phyloP scores from a whole-genome alignment of 1,140 invertebrate species.

The Akabosia matsudoensis region DNA sequence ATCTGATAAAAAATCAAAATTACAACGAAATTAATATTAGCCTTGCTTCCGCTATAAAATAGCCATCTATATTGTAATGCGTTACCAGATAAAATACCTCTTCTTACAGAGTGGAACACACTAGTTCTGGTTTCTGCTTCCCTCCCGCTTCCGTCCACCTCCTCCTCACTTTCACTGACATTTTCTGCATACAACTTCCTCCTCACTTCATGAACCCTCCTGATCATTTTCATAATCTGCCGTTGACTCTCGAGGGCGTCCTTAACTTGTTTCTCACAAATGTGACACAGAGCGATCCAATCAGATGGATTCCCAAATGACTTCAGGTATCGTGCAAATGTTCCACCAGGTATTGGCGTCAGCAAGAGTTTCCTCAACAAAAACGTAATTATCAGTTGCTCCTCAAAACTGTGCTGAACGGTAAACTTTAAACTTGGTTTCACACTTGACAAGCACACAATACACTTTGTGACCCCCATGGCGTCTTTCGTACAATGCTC shows the following conservation, averaged over 20 bases:
- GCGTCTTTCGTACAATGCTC: too few species aligned
- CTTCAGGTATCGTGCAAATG: neutral
- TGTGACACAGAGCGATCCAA: neutral
- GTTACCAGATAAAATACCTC: too few species aligned
- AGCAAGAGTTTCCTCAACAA: neutral
- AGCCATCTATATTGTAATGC: too few species aligned
- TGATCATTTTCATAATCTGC: neutral
- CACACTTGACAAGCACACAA: neutral
- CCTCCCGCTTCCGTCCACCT: too few species aligned
- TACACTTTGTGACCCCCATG: neutral
- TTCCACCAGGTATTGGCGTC: neutral
- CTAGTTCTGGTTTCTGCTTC: too few species aligned
- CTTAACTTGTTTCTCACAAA: conserved; percentile 2
- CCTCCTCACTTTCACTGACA: neutral
- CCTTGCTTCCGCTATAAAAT: too few species aligned
- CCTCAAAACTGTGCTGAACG: neutral
- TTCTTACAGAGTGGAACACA: too few species aligned
- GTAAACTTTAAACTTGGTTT: neutral
- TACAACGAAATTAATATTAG: too few species aligned
- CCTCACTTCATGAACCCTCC: neutral
- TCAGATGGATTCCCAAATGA: neutral
- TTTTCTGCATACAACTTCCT: neutral
- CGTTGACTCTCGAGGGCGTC: neutral
- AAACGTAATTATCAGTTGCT: neutral
- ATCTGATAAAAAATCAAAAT: too few species aligned